Base-by-base conservation (phyloP, 2,888 invertebrate species). In the Mellilla xanthometata region DNA sequence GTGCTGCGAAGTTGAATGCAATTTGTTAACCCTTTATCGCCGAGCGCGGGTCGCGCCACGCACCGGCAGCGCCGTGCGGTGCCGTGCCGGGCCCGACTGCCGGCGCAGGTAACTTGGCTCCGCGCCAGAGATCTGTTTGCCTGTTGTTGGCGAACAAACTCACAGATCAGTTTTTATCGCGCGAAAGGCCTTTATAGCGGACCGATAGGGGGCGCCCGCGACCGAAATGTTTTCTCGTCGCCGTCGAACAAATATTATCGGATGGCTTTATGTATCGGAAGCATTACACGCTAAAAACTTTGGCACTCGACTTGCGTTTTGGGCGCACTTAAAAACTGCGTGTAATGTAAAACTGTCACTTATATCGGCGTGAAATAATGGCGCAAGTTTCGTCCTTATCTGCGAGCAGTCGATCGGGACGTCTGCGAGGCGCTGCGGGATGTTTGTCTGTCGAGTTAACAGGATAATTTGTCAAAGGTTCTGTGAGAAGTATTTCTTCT, bases 81-180 rank as follows among this genome's bases (percentile, higher is more conserved):
- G 56, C 56, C 51, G 47, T 49, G 57, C 44, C 58, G 43, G 58
- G 56, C 55, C 60, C 68, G 70, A 66, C 68, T 59, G 56, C 54
- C 60, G 65, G 62, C 62, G 54, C 65, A 90, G 90, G 90, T 90
- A 81, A 74, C 71, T 83, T 90, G 90, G 90, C 84, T 61, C 58
- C 49, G 52, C 58, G 81, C 90, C 90, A 90, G 84, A 73, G 81
- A 85, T 78, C 80, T 90, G 89, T 90, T 90, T 90, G 87, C 85
- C 81, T 81, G 81, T 81, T 83, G 82, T 81, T 79, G 81, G 75
- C 74, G 74, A 81, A 79, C 82, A 79, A 81, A 85, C 87, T 85
- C 84, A 81, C 88, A 86, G 88, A 90, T 90, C 89, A 86, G 87
- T 89, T 89, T 89, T 89, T 90, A 90, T 90, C 88, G 82, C 82